Evolutionary conservation across 2,888 invertebrate genomes (phyloP), one percentile per base, ranked within the genome.

Genomic region (Limnephilus auricula): DNA sequence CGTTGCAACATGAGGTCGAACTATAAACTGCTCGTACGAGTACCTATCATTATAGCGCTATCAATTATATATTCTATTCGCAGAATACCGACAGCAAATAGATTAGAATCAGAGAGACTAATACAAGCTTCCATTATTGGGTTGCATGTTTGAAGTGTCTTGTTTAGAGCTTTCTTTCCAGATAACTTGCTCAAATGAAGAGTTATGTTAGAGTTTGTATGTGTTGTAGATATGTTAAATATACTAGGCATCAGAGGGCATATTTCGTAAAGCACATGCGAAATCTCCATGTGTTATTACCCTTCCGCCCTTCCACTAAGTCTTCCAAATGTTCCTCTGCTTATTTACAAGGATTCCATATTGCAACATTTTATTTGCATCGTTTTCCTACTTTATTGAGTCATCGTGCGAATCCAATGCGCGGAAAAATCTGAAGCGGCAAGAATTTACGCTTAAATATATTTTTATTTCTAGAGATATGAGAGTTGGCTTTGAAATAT

Each of bases 311-410:
- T 88, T 25, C 25, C 37, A 31, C 79, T 79, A 18, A n/a, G 32
- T 31, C 37, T 32, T 13, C 88, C 30, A 4, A 88, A 34, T 10
- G 34, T 34, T 86, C 78, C 88, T 88, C 34, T 34, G 34, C 78
- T 87, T 79, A 88, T 88, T 88, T 88, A 88, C 88, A 88, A 78
- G 78, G 88, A 79, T 88, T 88, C 88, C 88, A 88, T 88, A 88
- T 79, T 88, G 88, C 88, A 88, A 88, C 88, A 88, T 79, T 88
- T 86, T 86, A 86, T 86, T 88, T 88, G 88, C 88, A 88, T 88
- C 88, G 88, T 79, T 79, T 79, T 88, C 34, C 78, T 88, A 88
- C 79, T 88, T 88, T 88, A 88, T 88, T 88, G 88, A 79, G 88
- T 88, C 88, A 88, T 79, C 88, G 88, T 88, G 88, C 65, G 88